Evolutionary conservation across 2,888 invertebrate species (phyloP).

Genomic region (Pheosia tremula): DNA sequence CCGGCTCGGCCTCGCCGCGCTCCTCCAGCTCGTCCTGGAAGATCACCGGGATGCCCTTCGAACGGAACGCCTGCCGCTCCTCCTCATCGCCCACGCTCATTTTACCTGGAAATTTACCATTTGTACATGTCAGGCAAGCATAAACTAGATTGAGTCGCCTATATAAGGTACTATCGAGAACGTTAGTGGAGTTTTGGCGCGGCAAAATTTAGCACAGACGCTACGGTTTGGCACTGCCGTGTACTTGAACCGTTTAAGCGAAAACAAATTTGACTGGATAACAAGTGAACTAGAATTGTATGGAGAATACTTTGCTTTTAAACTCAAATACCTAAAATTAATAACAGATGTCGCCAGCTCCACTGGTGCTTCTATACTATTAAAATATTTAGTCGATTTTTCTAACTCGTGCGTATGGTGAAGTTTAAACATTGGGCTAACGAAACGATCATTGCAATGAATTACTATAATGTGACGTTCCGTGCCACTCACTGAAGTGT

Average conservation of each 20-base stretch:
- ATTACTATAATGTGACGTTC: background rate
- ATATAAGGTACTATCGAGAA: too few relatives aligned
- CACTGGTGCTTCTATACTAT: background rate
- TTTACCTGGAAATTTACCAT: conserved; percentile 82
- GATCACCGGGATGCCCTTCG: conserved; percentile 96
- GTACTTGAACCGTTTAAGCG: too few relatives aligned
- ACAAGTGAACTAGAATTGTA: too few relatives aligned
- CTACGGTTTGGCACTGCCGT: too few relatives aligned
- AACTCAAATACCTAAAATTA: background rate
- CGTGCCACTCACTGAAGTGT: background rate
- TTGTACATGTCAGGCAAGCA: background rate
- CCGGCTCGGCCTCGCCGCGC: conserved; percentile 93
- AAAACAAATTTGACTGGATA: too few relatives aligned
- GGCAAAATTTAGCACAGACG: too few relatives aligned
- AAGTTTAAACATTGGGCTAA: background rate
- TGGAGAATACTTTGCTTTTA: background rate
- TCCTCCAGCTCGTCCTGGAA: conserved; percentile 98
- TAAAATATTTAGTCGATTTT: background rate
- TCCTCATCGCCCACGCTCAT: conserved; percentile 90
- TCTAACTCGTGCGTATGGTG: background rate
- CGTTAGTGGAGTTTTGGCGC: too few relatives aligned
- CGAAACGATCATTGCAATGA: conserved; percentile 1
- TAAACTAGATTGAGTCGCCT: too few relatives aligned
- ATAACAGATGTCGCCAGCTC: background rate
- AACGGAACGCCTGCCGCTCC: conserved; percentile 92